A percentile compares a stretch with the other conserved stretches of the same genome.
These are phyloP conservation scores for Xestia sexstrigata DNA, from an alignment of 2,888 invertebrate species.

Conservation along the genomic window DNA sequence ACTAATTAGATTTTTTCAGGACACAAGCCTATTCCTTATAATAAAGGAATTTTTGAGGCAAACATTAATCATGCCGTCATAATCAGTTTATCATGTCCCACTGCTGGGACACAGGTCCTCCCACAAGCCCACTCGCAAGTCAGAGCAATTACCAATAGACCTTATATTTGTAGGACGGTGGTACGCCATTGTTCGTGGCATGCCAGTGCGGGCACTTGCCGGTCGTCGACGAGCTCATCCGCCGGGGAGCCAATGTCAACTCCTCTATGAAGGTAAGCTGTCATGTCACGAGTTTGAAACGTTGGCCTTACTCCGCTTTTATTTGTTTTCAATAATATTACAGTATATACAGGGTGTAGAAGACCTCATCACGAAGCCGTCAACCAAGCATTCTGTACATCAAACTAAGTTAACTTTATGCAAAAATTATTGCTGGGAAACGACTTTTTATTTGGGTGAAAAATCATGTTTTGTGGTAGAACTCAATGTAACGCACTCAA, in stretches of 20 bases:
- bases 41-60: background rate
- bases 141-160: background rate
- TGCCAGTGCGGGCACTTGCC: conserved; percentile 97
- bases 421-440: too few relatives aligned
- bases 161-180: conserved; percentile 94
- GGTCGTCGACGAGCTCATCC: conserved; percentile 95
- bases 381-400: too few relatives aligned
- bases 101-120: background rate
- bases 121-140: background rate
- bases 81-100: background rate
- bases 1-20: too few relatives aligned
- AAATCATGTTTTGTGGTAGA: too few relatives aligned
- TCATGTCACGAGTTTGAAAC: background rate
- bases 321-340: background rate
- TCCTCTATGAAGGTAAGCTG: conserved; percentile 95
- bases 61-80: background rate
- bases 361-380: too few relatives aligned
- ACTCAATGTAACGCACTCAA: too few relatives aligned
- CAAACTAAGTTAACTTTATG: too few relatives aligned
- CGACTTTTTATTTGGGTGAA: too few relatives aligned
- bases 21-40: too few relatives aligned
- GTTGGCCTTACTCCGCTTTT: background rate
- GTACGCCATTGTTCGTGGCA: conserved; percentile 97
- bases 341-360: too few relatives aligned
- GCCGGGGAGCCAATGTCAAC: conserved; percentile 95